Evolutionary conservation across 2,888 invertebrate genomes (phyloP), one percentile per base, ranked within the genome.

Genomic region (Drosophila helvetica): DNA sequence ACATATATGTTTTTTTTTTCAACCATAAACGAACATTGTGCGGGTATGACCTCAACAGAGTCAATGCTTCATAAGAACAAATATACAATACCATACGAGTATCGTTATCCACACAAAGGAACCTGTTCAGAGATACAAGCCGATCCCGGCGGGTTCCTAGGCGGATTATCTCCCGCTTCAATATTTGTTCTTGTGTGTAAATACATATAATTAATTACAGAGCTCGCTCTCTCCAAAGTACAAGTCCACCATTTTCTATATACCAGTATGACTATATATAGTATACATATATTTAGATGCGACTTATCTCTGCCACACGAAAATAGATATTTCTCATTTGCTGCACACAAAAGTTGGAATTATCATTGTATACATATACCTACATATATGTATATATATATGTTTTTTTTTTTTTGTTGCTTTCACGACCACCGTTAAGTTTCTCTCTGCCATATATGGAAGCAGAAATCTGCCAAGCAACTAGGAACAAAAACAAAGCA

Each of bases 151-250:
- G 54, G 65, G 65, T 64, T 48, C 48, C 65, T 54, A 64, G 53
- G 65, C 65, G 43, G 65, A 66, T 64, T 55, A 66, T 45, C 48
- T 66, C 66, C 66, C 66, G 55, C 45, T 48, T 7, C 7, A 56
- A 65, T 66, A 50, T 66, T 43, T 50, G 43, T 17, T 27, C 22
- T 43, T n/a, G 66, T 48, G 66, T 66, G 66, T 66, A 66, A 66
- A 43, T 55, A 66, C 55, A 43, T 55, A 66, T 55, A 66, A 66
- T 66, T 66, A 66, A 66, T 66, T 66, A 66, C 66, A 66, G 33
- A 43, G 65, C 25, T n/a, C 48, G 53, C 25, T 25, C 25, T 6
- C 25, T 25, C 25, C 59, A 55, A 38, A 19, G 25, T 62, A 45
- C n/a, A 46, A 51, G 45, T 61, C 45, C 63, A 43, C 33, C 15